Percentiles rank a stretch among this genome's conserved stretches.
These are phyloP conservation scores for Drosophila orena DNA, from an alignment of 1,140 invertebrate species.

Conservation along the genomic window DNA sequence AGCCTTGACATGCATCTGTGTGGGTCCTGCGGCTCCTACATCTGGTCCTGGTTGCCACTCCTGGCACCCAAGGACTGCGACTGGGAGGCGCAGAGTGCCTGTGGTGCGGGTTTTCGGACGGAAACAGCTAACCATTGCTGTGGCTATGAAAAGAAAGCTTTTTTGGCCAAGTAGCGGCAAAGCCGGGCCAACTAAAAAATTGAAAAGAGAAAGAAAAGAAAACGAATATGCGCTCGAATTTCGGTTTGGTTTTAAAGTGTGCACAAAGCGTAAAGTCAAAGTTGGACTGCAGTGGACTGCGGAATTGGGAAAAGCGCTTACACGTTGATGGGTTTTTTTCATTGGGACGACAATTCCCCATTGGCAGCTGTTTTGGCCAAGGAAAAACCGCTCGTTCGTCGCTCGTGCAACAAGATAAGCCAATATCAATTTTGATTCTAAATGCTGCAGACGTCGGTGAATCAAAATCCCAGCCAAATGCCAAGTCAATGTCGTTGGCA, in stretches of 20 bases:
- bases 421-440: slow-evolving; percentile 79
- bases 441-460: slow-evolving; percentile 67
- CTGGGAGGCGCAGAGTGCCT: slow-evolving; percentile 16
- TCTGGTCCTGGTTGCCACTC: slow-evolving; percentile 19
- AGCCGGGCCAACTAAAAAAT: slow-evolving; percentile 8
- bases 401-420: slow-evolving; percentile 74
- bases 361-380: slow-evolving; percentile 6
- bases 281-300: slow-evolving; percentile 29
- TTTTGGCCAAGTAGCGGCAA: neutral
- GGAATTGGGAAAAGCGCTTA: slow-evolving; percentile 46
- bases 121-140: slow-evolving; percentile 58
- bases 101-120: slow-evolving; percentile 12
- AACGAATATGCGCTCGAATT: slow-evolving; percentile 24
- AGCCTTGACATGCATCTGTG: slow-evolving; percentile 80
- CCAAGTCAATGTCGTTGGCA: slow-evolving; percentile 32
- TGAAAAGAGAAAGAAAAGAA: slow-evolving; percentile 10
- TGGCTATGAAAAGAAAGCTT: slow-evolving; percentile 51
- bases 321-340: slow-evolving; percentile 47
- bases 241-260: slow-evolving; percentile 32
- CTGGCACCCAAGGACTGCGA: slow-evolving; percentile 52
- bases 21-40: slow-evolving; percentile 48
- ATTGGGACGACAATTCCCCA: slow-evolving; percentile 1
- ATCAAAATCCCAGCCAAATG: slow-evolving; percentile 70
- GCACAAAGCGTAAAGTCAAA: slow-evolving; percentile 55
- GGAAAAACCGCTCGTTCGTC: slow-evolving; percentile 58